phyloP scores from a whole-genome alignment of 2,888 invertebrate species.

The Acrobasis suavella region DNA sequence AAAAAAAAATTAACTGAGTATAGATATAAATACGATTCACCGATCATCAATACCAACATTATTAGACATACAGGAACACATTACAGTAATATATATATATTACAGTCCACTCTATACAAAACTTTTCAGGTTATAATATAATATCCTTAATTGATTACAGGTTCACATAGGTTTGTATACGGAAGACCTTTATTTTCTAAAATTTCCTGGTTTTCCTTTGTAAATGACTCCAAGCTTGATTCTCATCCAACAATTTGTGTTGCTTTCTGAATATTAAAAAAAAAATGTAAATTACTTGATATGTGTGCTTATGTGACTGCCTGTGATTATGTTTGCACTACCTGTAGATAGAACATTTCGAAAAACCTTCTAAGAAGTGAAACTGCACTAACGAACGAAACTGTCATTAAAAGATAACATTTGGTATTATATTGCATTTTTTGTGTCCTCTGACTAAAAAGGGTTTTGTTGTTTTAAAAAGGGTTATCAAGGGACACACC shows the following conservation, averaged over 20 bases:
- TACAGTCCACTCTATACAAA: not conserved
- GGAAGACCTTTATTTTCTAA: not conserved
- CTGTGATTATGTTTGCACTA: slow-evolving; percentile 4
- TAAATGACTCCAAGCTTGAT: not conserved
- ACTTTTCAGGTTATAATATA: not conserved
- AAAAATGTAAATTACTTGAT: not conserved
- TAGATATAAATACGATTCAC: not conserved
- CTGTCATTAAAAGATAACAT: not conserved
- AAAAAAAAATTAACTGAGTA: no score
- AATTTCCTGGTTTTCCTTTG: not conserved
- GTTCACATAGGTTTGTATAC: not conserved
- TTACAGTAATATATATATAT: not conserved
- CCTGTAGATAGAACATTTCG: not conserved
- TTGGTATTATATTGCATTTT: no score
- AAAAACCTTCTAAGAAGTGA: not conserved
- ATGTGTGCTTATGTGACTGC: not conserved
- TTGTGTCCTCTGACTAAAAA: no score
- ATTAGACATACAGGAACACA: no score
- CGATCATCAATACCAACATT: not conserved
- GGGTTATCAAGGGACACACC: no score
- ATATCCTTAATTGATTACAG: not conserved
- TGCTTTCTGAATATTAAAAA: not conserved
- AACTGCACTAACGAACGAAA: slow-evolving; percentile 2
- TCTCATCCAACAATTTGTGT: not conserved
- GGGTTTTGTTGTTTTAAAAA: no score